A percentile compares a stretch with the other conserved stretches of the same genome.
Conservation (phyloP, 2,888 invertebrate species). For the Zonitis immaculata region DNA sequence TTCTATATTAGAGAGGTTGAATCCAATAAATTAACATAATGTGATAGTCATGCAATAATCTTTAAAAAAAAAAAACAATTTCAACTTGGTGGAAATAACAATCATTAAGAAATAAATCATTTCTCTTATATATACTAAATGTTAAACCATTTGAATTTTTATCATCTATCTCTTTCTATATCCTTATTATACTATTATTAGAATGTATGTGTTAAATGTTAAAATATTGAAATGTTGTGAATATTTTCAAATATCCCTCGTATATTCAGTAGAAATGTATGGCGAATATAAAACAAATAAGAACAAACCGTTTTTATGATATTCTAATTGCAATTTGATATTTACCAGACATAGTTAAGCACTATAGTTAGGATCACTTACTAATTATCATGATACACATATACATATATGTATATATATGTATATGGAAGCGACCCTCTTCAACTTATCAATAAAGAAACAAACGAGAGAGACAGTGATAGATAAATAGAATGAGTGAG, state of each 20-base stretch:
- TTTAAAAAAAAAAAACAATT: neutral
- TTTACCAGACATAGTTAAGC: slow-evolving; percentile 33
- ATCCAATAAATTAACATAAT: neutral
- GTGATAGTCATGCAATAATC: neutral
- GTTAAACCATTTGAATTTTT: too few relatives aligned
- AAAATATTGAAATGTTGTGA: too few relatives aligned
- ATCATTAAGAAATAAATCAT: neutral
- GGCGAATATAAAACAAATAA: neutral
- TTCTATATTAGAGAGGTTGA: too few relatives aligned
- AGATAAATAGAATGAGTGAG: too few relatives aligned
- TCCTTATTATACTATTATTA: too few relatives aligned
- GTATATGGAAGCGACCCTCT: neutral
- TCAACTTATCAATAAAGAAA: neutral
- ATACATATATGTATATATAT: too few relatives aligned
- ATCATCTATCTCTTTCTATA: neutral
- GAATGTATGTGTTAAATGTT: too few relatives aligned
- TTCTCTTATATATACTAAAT: neutral
- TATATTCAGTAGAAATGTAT: neutral
- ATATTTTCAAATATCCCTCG: too few relatives aligned
- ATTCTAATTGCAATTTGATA: slow-evolving; percentile 31
- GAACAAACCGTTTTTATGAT: slow-evolving; percentile 4
- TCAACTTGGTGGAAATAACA: neutral
- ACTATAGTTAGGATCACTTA: slow-evolving; percentile 29
- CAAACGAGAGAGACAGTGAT: too few relatives aligned
- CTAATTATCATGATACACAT: slow-evolving; percentile 15